Base-by-base conservation (phyloP, 2,888 invertebrate species). In the Drosophila buzzatii region DNA sequence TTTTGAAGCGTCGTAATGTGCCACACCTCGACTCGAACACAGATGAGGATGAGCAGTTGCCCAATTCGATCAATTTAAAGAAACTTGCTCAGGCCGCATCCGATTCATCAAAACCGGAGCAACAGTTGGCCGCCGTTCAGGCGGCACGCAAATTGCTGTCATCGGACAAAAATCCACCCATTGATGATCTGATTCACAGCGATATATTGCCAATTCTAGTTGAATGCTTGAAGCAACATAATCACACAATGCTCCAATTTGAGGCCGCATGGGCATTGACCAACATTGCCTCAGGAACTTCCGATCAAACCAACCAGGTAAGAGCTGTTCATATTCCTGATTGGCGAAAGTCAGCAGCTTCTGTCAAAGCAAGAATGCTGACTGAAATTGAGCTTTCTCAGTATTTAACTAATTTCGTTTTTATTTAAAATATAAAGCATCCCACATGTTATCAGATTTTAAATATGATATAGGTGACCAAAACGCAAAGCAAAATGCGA, bases 221-320 rank as follows among this genome's bases (percentile, higher is more conserved):
- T 63, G 94, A 95, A 81, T 99, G 99, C 94, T 95, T 99, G 79
- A 95, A 96, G 81, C 95, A 96, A 88, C 95, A 97, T 88, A 97
- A 98, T 92, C 97, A 97, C 92, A 97, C 98, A 57, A 95, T 97
- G 80, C 94, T 99, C 85, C 99, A 99, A 93, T 99, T 99, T 92
- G 99, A 99, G 94, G 98, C 99, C 41, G 98, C 99, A 8, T 99
- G 99, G 99, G 99, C 99, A 55, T 94, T 99, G 85, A 99, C 99
- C 88, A 99, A 99, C 92, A 99, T 99, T 89, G 99, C 98, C 12
- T 97, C 97, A 0, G 98, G 99, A 67, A 98, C 98, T 62, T 98
- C 98, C 9, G 95, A 96, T 85, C 99, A 99, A 94, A 99, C 99
- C 58, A 96, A 94, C 95, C 96, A 93, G 95, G 92, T 92, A 42